These are phyloP conservation scores for Batillaria attramentaria DNA, from an alignment of 1,140 invertebrate genomes.

Conservation along the genomic window DNA sequence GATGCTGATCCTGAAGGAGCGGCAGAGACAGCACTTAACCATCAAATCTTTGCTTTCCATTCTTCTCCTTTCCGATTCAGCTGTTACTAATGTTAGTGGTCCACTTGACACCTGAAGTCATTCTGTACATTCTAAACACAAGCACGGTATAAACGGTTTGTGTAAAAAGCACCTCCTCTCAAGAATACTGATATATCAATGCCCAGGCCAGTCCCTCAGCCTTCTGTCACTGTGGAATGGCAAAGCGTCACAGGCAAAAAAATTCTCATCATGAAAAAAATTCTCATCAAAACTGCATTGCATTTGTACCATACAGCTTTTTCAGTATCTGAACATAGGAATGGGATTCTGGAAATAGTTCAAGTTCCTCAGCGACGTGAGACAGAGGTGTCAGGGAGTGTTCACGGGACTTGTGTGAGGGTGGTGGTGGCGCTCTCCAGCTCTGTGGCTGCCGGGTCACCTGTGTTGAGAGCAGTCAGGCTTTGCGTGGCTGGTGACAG, in stretches of 20 bases:
- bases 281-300: neutral
- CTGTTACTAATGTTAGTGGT: too few species aligned
- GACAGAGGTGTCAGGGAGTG: neutral
- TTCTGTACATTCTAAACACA: too few species aligned
- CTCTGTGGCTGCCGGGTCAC: constrained; percentile 74
- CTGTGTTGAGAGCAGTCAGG: constrained; percentile 81
- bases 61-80: too few species aligned
- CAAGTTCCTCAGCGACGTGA: neutral
- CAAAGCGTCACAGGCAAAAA: neutral
- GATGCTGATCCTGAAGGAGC: too few species aligned
- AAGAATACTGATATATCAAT: too few species aligned
- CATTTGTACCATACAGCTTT: neutral
- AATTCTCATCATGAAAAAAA: neutral
- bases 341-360: neutral
- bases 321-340: neutral
- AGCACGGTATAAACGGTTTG: too few species aligned
- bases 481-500: constrained; percentile 79
- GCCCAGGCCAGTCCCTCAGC: too few species aligned
- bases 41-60: too few species aligned
- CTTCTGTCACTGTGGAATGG: too few species aligned
- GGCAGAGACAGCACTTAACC: too few species aligned
- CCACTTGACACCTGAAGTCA: too few species aligned
- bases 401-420: constrained; percentile 52
- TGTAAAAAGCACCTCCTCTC: too few species aligned
- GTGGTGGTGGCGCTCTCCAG: constrained; percentile 62